These are phyloP conservation scores for Actinia tenebrosa DNA, from an alignment of 64 coral and sea anemone species.

Conservation along the genomic window DNA sequence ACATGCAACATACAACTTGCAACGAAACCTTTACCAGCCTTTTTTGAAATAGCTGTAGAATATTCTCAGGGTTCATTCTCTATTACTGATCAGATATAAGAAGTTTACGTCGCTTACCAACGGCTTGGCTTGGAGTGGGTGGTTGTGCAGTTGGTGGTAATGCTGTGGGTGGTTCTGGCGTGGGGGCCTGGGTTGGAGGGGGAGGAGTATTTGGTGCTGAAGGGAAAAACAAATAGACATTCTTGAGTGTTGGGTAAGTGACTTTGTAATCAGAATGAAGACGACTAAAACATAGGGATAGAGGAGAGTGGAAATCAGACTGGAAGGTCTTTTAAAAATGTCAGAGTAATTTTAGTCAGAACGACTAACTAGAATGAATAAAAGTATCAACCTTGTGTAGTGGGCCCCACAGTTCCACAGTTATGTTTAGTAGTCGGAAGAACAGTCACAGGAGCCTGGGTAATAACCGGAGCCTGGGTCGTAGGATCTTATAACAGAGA, in stretches of 20 bases:
- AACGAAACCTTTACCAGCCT: no score
- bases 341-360: background rate
- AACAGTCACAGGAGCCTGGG: constrained; percentile 14
- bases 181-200: constrained; percentile 17
- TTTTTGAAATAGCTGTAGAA: no score
- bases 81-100: background rate
- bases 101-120: constrained; percentile 27
- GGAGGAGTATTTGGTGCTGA: background rate
- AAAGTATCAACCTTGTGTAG: background rate
- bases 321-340: no score
- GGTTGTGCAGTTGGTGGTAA: constrained; percentile 16
- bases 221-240: background rate
- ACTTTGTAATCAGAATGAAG: no score
- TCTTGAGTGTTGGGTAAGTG: no score
- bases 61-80: no score
- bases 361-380: background rate
- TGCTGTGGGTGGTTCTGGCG: constrained; percentile 1
- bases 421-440: background rate
- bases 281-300: no score
- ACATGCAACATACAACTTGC: no score
- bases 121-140: constrained; percentile 48
- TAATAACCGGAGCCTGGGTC: constrained; percentile 23
- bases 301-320: no score
- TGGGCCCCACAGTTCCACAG: background rate
- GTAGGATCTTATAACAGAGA: constrained; percentile 15